These are phyloP conservation scores for Notoglanidium macrostoma DNA, from an alignment of 2,797 vertebrate genomes.

Conservation along the genomic window DNA sequence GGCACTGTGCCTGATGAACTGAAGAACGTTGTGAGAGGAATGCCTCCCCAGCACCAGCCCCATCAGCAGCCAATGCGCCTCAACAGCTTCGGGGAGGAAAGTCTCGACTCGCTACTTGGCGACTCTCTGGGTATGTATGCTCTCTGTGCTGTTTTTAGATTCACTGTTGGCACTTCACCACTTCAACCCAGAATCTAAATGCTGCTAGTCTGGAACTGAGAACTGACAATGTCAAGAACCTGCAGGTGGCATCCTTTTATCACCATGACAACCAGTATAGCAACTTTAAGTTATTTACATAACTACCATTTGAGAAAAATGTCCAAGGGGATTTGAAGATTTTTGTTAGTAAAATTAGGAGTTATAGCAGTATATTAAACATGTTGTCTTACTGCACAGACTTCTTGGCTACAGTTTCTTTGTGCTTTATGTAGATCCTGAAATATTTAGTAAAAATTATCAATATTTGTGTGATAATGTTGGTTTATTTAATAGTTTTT, in stretches of 20 bases:
- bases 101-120: slow-evolving; percentile 80
- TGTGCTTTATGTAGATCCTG: no score
- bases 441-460: background rate
- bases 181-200: background rate
- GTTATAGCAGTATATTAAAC: background rate
- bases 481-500: slow-evolving; percentile 12
- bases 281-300: background rate
- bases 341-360: background rate
- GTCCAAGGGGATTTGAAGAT: background rate
- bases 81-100: slow-evolving; percentile 91
- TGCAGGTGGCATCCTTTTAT: background rate
- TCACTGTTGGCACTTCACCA: background rate
- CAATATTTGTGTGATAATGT: background rate
- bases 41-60: slow-evolving; percentile 74
- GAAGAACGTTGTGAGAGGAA: slow-evolving; percentile 81
- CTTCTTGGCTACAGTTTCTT: background rate
- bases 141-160: background rate
- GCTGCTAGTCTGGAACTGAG: background rate
- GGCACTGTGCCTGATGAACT: slow-evolving; percentile 76
- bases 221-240: background rate
- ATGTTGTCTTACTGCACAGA: background rate
- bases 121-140: slow-evolving; percentile 86
- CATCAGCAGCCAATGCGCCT: slow-evolving; percentile 82
- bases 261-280: background rate
- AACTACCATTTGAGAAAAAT: background rate